Conservation (phyloP, 2,797 vertebrate genomes). For the Clarias platycephalus region DNA sequence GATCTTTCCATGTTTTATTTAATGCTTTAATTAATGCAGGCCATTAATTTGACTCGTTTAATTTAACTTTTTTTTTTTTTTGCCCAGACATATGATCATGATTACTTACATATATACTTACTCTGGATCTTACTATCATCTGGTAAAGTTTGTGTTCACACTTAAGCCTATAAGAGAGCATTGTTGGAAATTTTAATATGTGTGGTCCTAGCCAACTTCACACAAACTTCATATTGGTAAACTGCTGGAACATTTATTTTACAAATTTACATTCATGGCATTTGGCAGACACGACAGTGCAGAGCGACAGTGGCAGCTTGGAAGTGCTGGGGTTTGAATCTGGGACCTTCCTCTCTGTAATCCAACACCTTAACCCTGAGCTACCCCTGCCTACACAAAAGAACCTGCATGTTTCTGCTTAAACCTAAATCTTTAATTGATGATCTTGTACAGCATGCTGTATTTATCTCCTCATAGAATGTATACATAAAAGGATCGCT, state of each 20-base stretch:
- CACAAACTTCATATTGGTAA: not conserved
- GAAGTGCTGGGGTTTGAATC: too few species aligned
- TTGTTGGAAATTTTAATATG: not conserved
- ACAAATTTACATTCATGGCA: too few species aligned
- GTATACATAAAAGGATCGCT: not conserved
- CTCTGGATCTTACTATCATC: not conserved
- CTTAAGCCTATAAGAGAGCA: not conserved
- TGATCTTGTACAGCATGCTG: not conserved
- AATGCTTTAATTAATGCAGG: not conserved
- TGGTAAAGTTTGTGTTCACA: not conserved
- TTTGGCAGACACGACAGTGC: too few species aligned
- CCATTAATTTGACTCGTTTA: not conserved
- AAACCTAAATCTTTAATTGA: too few species aligned
- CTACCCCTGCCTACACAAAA: too few species aligned
- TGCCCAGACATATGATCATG: not conserved
- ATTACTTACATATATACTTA: not conserved
- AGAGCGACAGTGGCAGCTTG: too few species aligned
- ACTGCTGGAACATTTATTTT: not conserved
- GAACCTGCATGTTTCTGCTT: too few species aligned
- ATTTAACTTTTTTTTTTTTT: not conserved
- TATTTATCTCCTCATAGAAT: not conserved
- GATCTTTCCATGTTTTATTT: too few species aligned
- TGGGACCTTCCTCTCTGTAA: too few species aligned
- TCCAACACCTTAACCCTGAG: too few species aligned
- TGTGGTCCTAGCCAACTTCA: not conserved